phyloP scores from a whole-genome alignment of 2,797 vertebrate species.

The Hypotaenidia okinawae region DNA sequence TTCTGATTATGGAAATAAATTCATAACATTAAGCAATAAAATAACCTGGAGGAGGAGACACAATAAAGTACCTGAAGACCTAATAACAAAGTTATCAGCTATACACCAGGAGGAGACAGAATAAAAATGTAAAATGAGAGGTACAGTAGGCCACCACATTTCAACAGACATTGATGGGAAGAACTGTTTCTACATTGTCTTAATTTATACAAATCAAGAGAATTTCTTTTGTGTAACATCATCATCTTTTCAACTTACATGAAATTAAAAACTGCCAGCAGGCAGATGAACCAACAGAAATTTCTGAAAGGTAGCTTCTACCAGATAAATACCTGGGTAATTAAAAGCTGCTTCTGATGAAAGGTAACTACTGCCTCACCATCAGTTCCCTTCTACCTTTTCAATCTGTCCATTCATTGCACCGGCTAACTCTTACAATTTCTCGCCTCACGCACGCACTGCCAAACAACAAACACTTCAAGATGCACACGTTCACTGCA shows the following conservation, averaged over 20 bases:
- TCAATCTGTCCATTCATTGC: not conserved
- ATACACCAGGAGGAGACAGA: not conserved
- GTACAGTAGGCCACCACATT: not conserved
- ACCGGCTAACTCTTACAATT: not conserved
- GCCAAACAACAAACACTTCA: not conserved
- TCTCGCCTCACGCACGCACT: not conserved
- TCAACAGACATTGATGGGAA: not conserved
- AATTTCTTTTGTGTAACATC: not conserved
- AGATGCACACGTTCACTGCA: rapidly evolving
- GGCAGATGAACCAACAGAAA: not conserved
- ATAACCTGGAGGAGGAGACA: not conserved
- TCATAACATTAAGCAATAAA: not conserved
- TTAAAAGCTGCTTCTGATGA: not conserved
- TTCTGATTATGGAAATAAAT: not conserved
- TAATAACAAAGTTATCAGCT: not conserved
- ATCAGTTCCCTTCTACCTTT: not conserved
- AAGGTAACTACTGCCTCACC: not conserved
- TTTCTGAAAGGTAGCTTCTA: not conserved
- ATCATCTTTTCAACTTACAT: not conserved
- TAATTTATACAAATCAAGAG: not conserved
- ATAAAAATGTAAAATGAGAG: not conserved
- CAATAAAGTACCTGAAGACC: not conserved
- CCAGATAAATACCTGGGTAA: not conserved
- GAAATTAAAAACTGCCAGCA: not conserved
- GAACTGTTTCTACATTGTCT: not conserved